Percentiles rank a stretch among this genome's conserved stretches.
Evolutionary conservation across 2,888 invertebrate genomes (phyloP).

Genomic region (Imbricaverruca yamaguchii): DNA sequence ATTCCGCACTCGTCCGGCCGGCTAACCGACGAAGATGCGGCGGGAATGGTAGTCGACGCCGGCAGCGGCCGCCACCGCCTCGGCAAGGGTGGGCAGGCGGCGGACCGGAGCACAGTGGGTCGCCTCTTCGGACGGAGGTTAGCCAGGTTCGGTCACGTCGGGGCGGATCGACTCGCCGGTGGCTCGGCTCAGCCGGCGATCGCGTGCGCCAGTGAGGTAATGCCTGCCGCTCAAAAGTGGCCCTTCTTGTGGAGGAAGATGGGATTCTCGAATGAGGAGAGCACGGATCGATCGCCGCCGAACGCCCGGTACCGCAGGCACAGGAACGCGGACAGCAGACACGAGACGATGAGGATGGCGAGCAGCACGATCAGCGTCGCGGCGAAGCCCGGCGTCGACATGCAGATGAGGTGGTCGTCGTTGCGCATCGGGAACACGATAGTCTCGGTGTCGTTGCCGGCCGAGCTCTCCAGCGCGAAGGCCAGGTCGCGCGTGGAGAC

Average conservation of each 20-base stretch:
- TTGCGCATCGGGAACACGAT: slow-evolving; percentile 30
- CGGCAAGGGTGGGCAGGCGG: too few species aligned
- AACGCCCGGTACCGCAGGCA: slow-evolving; percentile 58
- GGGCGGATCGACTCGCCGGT: background rate
- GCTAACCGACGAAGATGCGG: background rate
- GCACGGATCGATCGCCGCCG: slow-evolving; percentile 34
- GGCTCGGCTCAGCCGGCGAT: background rate
- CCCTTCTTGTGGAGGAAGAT: slow-evolving; percentile 35
- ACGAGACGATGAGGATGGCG: slow-evolving; percentile 73
- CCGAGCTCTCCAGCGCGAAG: slow-evolving; percentile 57
- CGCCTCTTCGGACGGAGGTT: too few species aligned
- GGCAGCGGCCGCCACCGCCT: background rate
- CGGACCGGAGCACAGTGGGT: too few species aligned
- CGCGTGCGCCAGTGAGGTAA: background rate
- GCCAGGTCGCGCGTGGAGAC: slow-evolving; percentile 85
- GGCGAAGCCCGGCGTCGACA: slow-evolving; percentile 90
- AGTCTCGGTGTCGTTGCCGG: slow-evolving; percentile 31
- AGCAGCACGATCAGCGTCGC: slow-evolving; percentile 74
- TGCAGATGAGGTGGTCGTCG: slow-evolving; percentile 63
- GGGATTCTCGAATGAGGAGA: slow-evolving; percentile 35
- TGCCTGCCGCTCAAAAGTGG: slow-evolving; percentile 29
- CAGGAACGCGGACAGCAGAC: slow-evolving; percentile 74
- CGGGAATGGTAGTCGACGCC: background rate
- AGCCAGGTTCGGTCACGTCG: background rate
- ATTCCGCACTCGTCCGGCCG: background rate